Percentiles rank a stretch among this genome's conserved stretches.
Evolutionary conservation across 2,888 invertebrate genomes (phyloP).

Genomic region (Philereme vetulata): DNA sequence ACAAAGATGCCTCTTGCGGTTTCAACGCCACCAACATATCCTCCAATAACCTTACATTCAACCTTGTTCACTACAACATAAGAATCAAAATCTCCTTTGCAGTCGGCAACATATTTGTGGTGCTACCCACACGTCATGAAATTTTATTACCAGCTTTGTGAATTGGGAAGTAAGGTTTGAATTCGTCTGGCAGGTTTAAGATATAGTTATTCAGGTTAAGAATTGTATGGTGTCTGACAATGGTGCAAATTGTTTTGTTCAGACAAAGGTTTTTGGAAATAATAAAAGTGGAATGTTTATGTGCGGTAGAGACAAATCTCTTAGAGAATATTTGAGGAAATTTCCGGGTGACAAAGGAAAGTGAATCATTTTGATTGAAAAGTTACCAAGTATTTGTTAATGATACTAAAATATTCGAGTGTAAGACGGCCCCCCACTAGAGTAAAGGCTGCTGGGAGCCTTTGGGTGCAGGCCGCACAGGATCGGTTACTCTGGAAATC

Average conservation of each 20-base stretch:
- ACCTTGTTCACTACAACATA: slow-evolving; percentile 28
- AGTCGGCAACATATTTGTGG: slow-evolving; percentile 8
- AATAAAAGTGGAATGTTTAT: slow-evolving; percentile 35
- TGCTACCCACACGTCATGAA: background rate
- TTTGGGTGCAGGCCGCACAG: too few relatives aligned
- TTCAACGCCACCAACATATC: slow-evolving; percentile 25
- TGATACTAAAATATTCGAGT: too few relatives aligned
- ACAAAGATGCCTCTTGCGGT: slow-evolving; percentile 65
- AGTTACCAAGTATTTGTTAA: too few relatives aligned
- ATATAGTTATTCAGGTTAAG: slow-evolving; percentile 49
- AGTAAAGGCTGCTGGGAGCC: too few relatives aligned
- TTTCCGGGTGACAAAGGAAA: slow-evolving; percentile 4
- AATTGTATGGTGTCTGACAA: slow-evolving; percentile 54
- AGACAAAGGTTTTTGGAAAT: slow-evolving; percentile 36
- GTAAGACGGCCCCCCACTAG: too few relatives aligned
- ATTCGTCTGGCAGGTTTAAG: slow-evolving; percentile 21
- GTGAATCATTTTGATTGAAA: too few relatives aligned
- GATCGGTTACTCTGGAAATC: too few relatives aligned
- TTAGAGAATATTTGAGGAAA: slow-evolving; percentile 8
- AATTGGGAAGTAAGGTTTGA: slow-evolving; percentile 11
- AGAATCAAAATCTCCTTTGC: slow-evolving; percentile 25
- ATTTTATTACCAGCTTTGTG: slow-evolving; percentile 33
- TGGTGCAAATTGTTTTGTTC: slow-evolving; percentile 48
- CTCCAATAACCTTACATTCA: background rate
- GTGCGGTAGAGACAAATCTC: slow-evolving; percentile 23